Evolutionary conservation across 2,888 invertebrate genomes (phyloP).

Genomic region (Phengaris alcon): DNA sequence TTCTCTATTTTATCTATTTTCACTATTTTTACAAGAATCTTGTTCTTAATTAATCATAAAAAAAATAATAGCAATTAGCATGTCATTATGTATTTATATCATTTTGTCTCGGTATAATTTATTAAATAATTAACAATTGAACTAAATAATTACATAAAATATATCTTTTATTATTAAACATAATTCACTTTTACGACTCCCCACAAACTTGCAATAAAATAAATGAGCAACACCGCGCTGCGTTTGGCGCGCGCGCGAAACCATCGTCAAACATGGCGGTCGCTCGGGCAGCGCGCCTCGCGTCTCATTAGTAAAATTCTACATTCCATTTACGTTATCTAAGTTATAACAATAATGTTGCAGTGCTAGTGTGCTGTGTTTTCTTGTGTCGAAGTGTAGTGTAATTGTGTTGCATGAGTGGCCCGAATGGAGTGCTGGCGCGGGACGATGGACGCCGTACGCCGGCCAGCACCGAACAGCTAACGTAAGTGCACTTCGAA

Average conservation of each 20-base stretch:
- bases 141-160: neutral
- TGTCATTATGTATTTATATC: too few species aligned
- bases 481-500: conserved; percentile 60
- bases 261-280: conserved; percentile 67
- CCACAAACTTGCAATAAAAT: conserved; percentile 35
- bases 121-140: neutral
- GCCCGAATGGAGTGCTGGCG: conserved; percentile 62
- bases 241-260: conserved; percentile 75
- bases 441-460: conserved; percentile 69
- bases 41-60: neutral
- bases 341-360: conserved; percentile 59
- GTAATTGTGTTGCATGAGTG: conserved; percentile 72
- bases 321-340: conserved; percentile 39
- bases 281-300: conserved; percentile 64
- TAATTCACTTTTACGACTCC: neutral
- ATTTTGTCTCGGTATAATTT: too few species aligned
- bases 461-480: conserved; percentile 74
- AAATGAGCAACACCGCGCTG: conserved; percentile 41
- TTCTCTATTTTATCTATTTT: too few species aligned
- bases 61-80: too few species aligned
- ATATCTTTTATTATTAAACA: neutral
- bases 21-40: too few species aligned
- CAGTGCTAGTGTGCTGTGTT: conserved; percentile 54
- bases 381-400: conserved; percentile 59
- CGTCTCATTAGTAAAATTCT: conserved; percentile 53